These are phyloP conservation scores for Philantomba maxwellii DNA, from an alignment of 2,113 vertebrate species.

Conservation along the genomic window DNA sequence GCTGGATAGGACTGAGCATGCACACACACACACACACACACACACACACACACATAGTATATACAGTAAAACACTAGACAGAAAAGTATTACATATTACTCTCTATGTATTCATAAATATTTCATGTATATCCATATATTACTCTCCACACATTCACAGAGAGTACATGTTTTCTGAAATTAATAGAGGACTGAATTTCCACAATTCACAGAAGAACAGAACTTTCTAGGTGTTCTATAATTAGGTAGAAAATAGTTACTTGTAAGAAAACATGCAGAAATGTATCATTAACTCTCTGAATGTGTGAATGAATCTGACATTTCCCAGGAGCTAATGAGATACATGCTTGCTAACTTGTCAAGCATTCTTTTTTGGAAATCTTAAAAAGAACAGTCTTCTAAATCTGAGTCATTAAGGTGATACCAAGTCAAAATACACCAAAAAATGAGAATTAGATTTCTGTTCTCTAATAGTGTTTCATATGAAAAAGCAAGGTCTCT, in stretches of 20 bases:
- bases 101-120: background rate
- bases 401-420: conserved; percentile 11
- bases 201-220: background rate
- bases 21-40: background rate
- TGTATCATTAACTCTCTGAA: conserved; percentile 25
- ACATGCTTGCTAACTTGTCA: conserved; percentile 33
- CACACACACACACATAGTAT: background rate
- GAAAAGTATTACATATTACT: background rate
- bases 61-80: background rate
- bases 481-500: background rate
- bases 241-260: conserved; percentile 40
- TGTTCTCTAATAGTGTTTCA: background rate
- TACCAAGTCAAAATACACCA: background rate
- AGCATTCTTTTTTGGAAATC: background rate
- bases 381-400: conserved; percentile 1
- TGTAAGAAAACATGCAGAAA: conserved; percentile 37
- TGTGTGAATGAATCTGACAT: conserved; percentile 50
- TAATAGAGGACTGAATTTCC: background rate
- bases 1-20: background rate
- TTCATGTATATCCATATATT: background rate
- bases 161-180: background rate
- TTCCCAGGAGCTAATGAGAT: conserved; percentile 47
- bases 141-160: background rate
- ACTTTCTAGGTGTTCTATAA: background rate
- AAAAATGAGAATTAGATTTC: background rate